Base-by-base conservation (phyloP, 2,888 invertebrate genomes). In the Agriopis aurantiaria region DNA sequence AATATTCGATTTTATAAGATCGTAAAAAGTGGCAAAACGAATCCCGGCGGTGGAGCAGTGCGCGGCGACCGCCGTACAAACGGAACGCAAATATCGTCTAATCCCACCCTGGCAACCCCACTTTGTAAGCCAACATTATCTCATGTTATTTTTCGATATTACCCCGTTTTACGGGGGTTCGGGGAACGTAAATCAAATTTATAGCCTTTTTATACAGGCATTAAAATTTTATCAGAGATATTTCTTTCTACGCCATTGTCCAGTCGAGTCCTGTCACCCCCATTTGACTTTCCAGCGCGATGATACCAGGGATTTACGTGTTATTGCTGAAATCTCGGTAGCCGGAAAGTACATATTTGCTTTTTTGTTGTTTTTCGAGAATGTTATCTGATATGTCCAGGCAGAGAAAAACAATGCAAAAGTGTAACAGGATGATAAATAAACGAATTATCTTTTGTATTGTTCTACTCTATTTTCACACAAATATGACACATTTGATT, bases 111-210 rank as follows among this genome's bases (percentile, higher is more conserved):
- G 78, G 68, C 83, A 78, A 82, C 89, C 89, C 88, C 86, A 84
- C 84, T 85, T 83, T 88, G 88, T 89, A 89, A 91, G 90, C 89
- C 89, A 88, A 89, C 91, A 91, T 93, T 92, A 93, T 92, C 90
- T 90, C 90, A 85, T 91, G 93, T 92, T 92, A 91, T 92, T 91
- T 91, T 90, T 88, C 91, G 91, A 92, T 92, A 93, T 93, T 92
- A 93, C 93, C 91, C 92, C 89, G 86, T 91, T 91, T 89, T 88
- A 87, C 88, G 82, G 86, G 88, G 89, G 82, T 80, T 82, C 82
- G 86, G 89, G 88, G 84, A 84, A 81, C 92, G 89, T 93, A 93
- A 93, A 94, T 94, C 94, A 93, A 92, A 92, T 93, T 94, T 93
- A 94, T 93, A 82, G 90, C 91, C 89, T 88, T 93, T 94, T 93